Evolutionary conservation across 2,113 vertebrate genomes (phyloP), one percentile per base, ranked within the genome.

Genomic region (Athene cunicularia): DNA sequence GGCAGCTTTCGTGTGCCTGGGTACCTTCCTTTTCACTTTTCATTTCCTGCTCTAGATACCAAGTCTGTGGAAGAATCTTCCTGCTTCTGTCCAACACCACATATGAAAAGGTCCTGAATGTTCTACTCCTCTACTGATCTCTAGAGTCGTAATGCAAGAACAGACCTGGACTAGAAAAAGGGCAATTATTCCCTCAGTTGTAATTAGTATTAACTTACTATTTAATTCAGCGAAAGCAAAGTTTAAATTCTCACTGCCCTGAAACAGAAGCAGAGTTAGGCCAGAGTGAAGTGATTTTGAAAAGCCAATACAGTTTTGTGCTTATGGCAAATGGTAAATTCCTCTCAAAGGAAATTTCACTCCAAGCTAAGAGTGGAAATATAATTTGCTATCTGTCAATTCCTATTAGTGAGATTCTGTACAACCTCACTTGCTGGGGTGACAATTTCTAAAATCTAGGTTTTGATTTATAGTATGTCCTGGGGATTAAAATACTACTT

Each of bases 401-500:
- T 88, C 41, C 22, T 80, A 27, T 62, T 80, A 91, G 71, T 63
- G 15, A 96, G 72, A 80, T 66, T 39, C 18, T 18, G n/a, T 45
- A 49, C 24, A 37, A 59, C 9, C 17, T 53, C 73, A 63, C 63
- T 84, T 81, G 55, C 60, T 37, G 43, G 37, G 43, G 18, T 63
- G n/a, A 87, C 53, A 84, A 43, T 90, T 73, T 94, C 64, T 76
- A 71, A 76, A 94, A 79, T 67, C n/a, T 45, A 83, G 53, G n/a
- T 80, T 92, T 84, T 49, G 94, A 92, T 91, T 81, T 53, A 67
- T 50, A 30, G 6, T 76, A 45, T 52, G 28, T 80, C 33, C 47
- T 63, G 49, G 67, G 56, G 81, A 96, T 87, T 79, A 96, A 94
- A 93, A 71, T 53, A 58, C 39, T 90, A 77, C 47, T 86, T 76